These are phyloP conservation scores for Prionailurus bengalensis DNA, from an alignment of 2,113 vertebrate genomes.

Conservation along the genomic window DNA sequence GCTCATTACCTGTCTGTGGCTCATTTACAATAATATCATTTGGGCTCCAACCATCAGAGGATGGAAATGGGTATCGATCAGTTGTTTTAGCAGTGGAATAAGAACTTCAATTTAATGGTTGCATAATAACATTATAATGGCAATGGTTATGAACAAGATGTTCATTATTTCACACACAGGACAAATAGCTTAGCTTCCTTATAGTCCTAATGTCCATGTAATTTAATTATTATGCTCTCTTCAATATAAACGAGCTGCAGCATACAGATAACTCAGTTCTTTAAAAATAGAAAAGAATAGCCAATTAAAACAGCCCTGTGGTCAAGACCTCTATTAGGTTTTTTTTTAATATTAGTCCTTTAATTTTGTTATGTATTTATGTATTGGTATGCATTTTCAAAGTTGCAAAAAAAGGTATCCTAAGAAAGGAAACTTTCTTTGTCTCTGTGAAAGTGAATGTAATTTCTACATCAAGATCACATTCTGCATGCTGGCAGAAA, in stretches of 20 bases:
- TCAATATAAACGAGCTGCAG: not conserved
- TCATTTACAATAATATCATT: slow-evolving; percentile 87
- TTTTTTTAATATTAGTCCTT: slow-evolving; percentile 58
- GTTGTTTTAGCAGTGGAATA: slow-evolving; percentile 84
- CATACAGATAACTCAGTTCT: not conserved
- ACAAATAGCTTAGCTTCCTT: slow-evolving; percentile 61
- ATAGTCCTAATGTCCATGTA: slow-evolving; percentile 58
- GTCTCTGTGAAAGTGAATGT: slow-evolving; percentile 31
- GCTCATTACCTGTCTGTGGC: slow-evolving; percentile 82
- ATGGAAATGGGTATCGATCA: slow-evolving; percentile 88
- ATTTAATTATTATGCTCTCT: slow-evolving; percentile 72
- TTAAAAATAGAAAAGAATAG: slow-evolving; percentile 62
- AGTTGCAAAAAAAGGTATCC: not conserved
- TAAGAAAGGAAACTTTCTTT: not conserved
- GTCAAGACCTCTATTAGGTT: slow-evolving; percentile 48
- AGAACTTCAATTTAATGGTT: slow-evolving; percentile 83
- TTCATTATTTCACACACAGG: slow-evolving; percentile 79
- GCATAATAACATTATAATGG: slow-evolving; percentile 84
- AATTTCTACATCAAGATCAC: slow-evolving; percentile 53
- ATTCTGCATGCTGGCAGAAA: slow-evolving; percentile 48
- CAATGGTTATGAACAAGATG: slow-evolving; percentile 64
- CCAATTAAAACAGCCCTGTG: slow-evolving; percentile 8
- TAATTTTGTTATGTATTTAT: slow-evolving; percentile 43
- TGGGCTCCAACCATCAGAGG: slow-evolving; percentile 75
- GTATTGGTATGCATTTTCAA: slow-evolving; percentile 20